These are phyloP conservation scores for Ernsta delagoae DNA, from an alignment of 2,888 invertebrate species.

Conservation along the genomic window DNA sequence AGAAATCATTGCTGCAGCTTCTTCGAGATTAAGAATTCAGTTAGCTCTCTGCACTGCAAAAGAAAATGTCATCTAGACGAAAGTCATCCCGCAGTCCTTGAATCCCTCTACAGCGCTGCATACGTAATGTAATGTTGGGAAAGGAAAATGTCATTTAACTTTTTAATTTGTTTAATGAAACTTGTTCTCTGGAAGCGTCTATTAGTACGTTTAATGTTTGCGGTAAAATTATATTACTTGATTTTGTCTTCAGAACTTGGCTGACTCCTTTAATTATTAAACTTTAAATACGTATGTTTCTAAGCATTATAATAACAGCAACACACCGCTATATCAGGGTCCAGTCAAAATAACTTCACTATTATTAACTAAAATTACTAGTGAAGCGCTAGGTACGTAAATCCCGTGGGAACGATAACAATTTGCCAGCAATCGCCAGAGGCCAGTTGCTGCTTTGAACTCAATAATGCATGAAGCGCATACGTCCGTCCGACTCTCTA, in stretches of 20 bases:
- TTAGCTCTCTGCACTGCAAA: slow-evolving; percentile 44
- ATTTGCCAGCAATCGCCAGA: slow-evolving; percentile 65
- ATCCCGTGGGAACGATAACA: slow-evolving; percentile 73
- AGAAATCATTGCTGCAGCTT: slow-evolving; percentile 27
- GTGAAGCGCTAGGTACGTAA: slow-evolving; percentile 20
- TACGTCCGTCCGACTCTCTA: slow-evolving; percentile 64
- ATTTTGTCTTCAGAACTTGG: slow-evolving; percentile 2
- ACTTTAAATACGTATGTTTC: not conserved
- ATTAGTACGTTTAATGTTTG: slow-evolving; percentile 27
- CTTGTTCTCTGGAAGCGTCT: slow-evolving; percentile 40
- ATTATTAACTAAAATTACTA: slow-evolving; percentile 31
- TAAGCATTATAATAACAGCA: not conserved
- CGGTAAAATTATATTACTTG: slow-evolving; percentile 17
- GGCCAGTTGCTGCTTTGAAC: slow-evolving; percentile 53
- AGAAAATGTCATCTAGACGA: slow-evolving; percentile 50
- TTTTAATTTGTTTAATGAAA: slow-evolving; percentile 56
- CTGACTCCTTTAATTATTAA: not conserved
- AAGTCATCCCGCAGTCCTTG: slow-evolving; percentile 51
- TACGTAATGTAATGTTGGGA: slow-evolving; percentile 55
- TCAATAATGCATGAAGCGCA: slow-evolving; percentile 74
- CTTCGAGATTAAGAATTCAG: slow-evolving; percentile 39
- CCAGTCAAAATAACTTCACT: slow-evolving; percentile 29
- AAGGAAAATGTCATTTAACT: slow-evolving; percentile 54
- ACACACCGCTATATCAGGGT: slow-evolving; percentile 3
- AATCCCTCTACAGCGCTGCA: slow-evolving; percentile 55